A percentile compares a stretch with the other conserved stretches of the same genome.
These are phyloP conservation scores for Lymantria dispar DNA, from an alignment of 2,888 invertebrate genomes.

Conservation along the genomic window DNA sequence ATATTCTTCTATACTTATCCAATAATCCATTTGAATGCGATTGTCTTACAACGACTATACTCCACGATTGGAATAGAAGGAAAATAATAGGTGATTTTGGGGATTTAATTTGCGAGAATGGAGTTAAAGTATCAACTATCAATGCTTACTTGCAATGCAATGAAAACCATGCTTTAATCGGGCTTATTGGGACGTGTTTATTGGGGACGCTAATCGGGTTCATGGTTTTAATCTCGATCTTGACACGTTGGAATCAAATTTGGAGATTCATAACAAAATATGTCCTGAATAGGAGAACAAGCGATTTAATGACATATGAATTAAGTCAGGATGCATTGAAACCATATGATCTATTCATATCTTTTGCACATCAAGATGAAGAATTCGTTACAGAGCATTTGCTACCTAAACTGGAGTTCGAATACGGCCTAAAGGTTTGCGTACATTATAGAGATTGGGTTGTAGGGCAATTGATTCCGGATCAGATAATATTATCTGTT, in stretches of 20 bases:
- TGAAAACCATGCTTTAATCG: not conserved
- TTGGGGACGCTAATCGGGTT: not conserved
- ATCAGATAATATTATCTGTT: not conserved
- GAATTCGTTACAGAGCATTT: not conserved
- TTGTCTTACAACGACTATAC: not conserved
- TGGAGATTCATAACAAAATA: not conserved
- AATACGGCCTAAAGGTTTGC: not conserved
- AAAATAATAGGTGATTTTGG: not conserved
- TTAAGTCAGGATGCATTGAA: not conserved
- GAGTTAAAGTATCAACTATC: not conserved
- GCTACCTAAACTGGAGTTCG: not conserved
- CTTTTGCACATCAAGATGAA: not conserved
- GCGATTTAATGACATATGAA: not conserved
- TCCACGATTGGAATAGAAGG: not conserved
- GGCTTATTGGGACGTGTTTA: not conserved
- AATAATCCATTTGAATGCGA: not conserved
- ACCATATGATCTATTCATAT: not conserved
- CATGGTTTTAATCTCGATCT: not conserved
- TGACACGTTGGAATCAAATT: not conserved
- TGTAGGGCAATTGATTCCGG: not conserved
- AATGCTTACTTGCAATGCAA: not conserved
- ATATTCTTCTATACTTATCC: not conserved
- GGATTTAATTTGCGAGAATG: not conserved
- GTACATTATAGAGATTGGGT: not conserved
- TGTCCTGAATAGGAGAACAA: not conserved